A percentile compares a stretch with the other conserved stretches of the same genome.
Evolutionary conservation across 2,113 vertebrate species (phyloP).

Genomic region (Sylvicapra grimmia): DNA sequence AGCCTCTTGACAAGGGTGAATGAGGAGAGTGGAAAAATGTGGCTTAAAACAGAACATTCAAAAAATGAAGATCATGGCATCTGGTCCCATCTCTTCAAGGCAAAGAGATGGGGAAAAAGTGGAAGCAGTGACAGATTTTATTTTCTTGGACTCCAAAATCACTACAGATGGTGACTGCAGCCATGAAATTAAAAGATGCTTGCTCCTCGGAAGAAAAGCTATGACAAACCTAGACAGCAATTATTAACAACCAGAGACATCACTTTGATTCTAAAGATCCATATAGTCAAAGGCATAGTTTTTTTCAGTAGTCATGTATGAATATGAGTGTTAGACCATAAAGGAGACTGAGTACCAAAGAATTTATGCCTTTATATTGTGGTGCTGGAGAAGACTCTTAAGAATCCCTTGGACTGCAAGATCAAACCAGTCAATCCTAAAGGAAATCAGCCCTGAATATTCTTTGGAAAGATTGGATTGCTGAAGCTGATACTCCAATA

Average conservation of each 20-base stretch:
- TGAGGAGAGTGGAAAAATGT: background rate
- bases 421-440: background rate
- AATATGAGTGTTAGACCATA: background rate
- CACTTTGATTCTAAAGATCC: background rate
- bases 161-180: background rate
- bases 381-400: background rate
- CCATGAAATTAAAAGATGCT: background rate
- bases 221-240: background rate
- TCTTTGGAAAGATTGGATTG: background rate
- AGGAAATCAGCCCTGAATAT: background rate
- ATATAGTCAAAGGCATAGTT: background rate
- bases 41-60: background rate
- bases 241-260: background rate
- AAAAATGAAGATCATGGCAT: background rate
- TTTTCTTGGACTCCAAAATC: background rate
- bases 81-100: background rate
- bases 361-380: background rate
- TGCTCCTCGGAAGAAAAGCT: background rate
- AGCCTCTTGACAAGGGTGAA: background rate
- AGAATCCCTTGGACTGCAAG: background rate
- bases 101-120: background rate
- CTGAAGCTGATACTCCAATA: background rate
- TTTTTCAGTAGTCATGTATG: background rate
- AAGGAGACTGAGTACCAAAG: background rate
- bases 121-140: background rate